phyloP scores from a whole-genome alignment of 1,140 invertebrate species.

The Planococcus citri region DNA sequence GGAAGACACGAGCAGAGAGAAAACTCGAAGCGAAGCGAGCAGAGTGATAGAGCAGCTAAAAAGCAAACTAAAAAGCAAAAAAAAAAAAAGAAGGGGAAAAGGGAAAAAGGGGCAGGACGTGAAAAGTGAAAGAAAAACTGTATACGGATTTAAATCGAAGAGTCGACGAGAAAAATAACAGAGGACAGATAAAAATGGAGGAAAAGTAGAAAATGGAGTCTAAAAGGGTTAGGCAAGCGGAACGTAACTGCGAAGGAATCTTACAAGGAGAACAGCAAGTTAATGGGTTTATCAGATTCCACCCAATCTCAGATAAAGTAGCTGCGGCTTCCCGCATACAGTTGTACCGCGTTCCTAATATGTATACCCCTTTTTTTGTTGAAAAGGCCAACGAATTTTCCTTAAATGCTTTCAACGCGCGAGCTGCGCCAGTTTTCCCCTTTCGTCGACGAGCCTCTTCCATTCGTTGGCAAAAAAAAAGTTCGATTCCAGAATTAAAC shows the following conservation, averaged over 20 bases:
- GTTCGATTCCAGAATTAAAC: not conserved
- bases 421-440: not conserved
- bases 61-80: too few relatives aligned
- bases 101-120: not conserved
- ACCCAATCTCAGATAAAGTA: slow-evolving; percentile 15
- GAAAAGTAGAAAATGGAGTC: slow-evolving; percentile 19
- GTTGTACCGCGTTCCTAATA: not conserved
- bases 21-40: too few relatives aligned
- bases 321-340: slow-evolving; percentile 17
- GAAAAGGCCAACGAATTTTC: slow-evolving; percentile 2
- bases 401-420: not conserved
- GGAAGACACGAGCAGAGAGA: too few relatives aligned
- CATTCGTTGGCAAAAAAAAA: slow-evolving; percentile 6
- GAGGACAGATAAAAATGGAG: slow-evolving; percentile 18
- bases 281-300: slow-evolving; percentile 20
- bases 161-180: slow-evolving; percentile 11
- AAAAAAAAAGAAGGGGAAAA: not conserved
- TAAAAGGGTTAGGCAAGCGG: slow-evolving; percentile 19
- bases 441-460: too few relatives aligned
- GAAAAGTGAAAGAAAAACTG: not conserved
- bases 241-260: slow-evolving; percentile 15
- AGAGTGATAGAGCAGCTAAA: too few relatives aligned
- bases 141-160: not conserved
- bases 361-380: slow-evolving; percentile 4
- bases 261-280: slow-evolving; percentile 19